Conservation (phyloP, 2,888 invertebrate genomes). For the Eumacrocentrus americanus region DNA sequence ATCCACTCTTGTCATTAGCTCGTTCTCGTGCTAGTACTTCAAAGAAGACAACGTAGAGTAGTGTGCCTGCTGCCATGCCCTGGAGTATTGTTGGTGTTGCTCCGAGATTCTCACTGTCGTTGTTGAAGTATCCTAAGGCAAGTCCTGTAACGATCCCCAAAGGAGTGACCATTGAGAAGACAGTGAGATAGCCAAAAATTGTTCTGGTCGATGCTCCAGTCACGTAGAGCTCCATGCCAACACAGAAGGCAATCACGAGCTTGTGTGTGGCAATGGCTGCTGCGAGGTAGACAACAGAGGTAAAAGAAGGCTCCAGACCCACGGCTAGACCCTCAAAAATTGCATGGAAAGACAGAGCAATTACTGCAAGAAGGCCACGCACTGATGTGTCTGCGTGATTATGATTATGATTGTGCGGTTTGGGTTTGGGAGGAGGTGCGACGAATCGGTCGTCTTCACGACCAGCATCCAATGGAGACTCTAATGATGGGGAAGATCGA, state of each 20-base stretch:
- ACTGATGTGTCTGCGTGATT: constrained; percentile 59
- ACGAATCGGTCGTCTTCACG: constrained; percentile 28
- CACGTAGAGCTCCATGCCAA: constrained; percentile 67
- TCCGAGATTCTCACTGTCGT: constrained; percentile 60
- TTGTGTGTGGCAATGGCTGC: constrained; percentile 73
- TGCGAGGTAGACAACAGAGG: constrained; percentile 65
- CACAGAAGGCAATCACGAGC: constrained; percentile 71
- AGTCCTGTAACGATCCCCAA: constrained; percentile 73
- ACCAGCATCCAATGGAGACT: constrained; percentile 31
- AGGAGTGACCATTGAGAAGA: constrained; percentile 73
- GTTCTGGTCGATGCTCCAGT: constrained; percentile 64
- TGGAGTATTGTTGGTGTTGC: constrained; percentile 67
- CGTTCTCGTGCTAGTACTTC: constrained; percentile 78
- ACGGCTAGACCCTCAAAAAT: constrained; percentile 74
- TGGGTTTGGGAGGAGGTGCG: constrained; percentile 28
- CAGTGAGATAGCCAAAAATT: constrained; percentile 66
- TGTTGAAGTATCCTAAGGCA: constrained; percentile 59
- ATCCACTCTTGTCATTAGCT: constrained; percentile 66
- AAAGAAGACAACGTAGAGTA: constrained; percentile 81
- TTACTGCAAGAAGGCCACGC: constrained; percentile 68
- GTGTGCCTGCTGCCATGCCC: constrained; percentile 79
- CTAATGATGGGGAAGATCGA: constrained; percentile 42
- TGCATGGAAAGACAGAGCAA: constrained; percentile 73
- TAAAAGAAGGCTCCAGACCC: constrained; percentile 67
- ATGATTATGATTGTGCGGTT: constrained; percentile 30